These are phyloP conservation scores for Synanthedon tipuliformis DNA, from an alignment of 2,888 invertebrate genomes.

Conservation along the genomic window DNA sequence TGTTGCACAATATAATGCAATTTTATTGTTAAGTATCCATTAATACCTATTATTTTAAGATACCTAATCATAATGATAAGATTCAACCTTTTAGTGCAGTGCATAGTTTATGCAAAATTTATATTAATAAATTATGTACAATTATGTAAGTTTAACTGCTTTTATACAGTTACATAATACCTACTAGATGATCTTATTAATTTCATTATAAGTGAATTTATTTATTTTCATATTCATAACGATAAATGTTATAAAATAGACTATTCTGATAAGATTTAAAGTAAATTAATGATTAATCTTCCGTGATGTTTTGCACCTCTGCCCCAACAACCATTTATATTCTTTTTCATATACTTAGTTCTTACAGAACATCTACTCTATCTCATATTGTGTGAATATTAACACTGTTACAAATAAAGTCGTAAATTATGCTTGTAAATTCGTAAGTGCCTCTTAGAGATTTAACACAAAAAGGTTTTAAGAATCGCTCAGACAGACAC, in stretches of 20 bases:
- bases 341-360: background rate
- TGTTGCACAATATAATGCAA: too few species aligned
- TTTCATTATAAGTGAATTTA: too few species aligned
- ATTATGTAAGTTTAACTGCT: too few species aligned
- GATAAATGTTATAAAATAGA: background rate
- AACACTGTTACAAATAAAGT: slow-evolving; percentile 15
- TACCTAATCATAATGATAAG: too few species aligned
- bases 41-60: too few species aligned
- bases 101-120: too few species aligned
- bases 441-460: slow-evolving; percentile 14
- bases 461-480: background rate
- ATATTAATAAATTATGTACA: too few species aligned
- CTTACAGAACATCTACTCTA: slow-evolving; percentile 16
- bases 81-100: too few species aligned
- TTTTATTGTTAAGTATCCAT: too few species aligned
- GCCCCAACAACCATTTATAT: background rate
- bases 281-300: background rate
- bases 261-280: background rate
- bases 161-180: too few species aligned
- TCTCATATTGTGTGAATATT: slow-evolving; percentile 36
- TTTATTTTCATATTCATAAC: too few species aligned
- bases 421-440: slow-evolving; percentile 28
- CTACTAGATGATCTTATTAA: too few species aligned
- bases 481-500: background rate
- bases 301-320: background rate